phyloP scores from a whole-genome alignment of 2,888 invertebrate species.

The Drosophila lutescens region DNA sequence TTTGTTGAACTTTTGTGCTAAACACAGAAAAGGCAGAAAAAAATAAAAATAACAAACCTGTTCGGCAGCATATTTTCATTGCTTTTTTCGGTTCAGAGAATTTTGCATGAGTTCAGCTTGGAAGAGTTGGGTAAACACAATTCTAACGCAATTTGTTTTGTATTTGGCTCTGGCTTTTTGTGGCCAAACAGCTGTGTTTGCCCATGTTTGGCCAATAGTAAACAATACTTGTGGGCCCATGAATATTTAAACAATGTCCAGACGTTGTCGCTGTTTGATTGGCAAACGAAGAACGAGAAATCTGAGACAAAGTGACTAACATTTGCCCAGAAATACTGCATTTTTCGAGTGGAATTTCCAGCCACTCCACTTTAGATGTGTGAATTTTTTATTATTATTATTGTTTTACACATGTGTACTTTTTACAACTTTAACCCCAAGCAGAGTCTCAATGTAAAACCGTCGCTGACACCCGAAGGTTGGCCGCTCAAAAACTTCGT shows the following conservation, averaged over 20 bases:
- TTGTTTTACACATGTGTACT: constrained; percentile 45
- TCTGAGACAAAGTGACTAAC: constrained; percentile 33
- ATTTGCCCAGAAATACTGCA: constrained; percentile 52
- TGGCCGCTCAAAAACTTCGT: constrained; percentile 55
- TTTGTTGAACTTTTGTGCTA: constrained; percentile 69
- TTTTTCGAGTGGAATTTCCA: constrained; percentile 58
- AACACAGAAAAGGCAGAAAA: constrained; percentile 25
- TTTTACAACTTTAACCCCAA: constrained; percentile 15
- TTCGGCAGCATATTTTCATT: constrained; percentile 58
- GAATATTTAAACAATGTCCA: constrained; percentile 36
- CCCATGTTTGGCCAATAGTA: constrained; percentile 25
- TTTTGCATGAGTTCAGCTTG: constrained; percentile 32
- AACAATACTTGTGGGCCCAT: constrained; percentile 6
- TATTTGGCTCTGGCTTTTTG: constrained; percentile 2
- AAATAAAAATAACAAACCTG: constrained; percentile 57
- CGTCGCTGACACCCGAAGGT: constrained; percentile 75
- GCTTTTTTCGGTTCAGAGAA: constrained; percentile 42
- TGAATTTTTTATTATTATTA: constrained; percentile 35
- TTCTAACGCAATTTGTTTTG: constrained; percentile 45
- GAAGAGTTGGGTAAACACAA: constrained; percentile 23
- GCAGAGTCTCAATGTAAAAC: constrained; percentile 41
- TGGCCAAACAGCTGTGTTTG: constrained; percentile 69
- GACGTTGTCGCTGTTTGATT: constrained; percentile 41
- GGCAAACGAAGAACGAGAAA: constrained; percentile 13
- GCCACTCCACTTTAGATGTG: constrained; percentile 45